Evolutionary conservation across 2,113 vertebrate genomes (phyloP), one percentile per base, ranked within the genome.

Genomic region (Lasiurus borealis): DNA sequence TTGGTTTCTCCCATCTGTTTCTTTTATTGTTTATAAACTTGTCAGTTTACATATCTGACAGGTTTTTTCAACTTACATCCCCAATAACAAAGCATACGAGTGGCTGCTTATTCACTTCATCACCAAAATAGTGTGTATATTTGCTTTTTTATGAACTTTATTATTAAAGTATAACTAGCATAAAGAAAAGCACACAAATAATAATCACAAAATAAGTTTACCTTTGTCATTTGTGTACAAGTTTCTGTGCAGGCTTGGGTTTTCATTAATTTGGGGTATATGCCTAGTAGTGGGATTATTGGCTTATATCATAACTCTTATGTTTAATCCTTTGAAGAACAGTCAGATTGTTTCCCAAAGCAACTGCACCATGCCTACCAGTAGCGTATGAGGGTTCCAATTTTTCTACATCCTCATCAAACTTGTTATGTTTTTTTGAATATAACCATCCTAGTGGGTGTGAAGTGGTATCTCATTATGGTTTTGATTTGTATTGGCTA

Each of bases 1-100:
- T 40, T 40, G 40, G 40, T 40, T 40, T 50, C 13, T 50, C 48
- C 48, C 21, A 16, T 89, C 13, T 72, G 27, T 89, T 13, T 85
- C 52, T 92, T 82, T 90, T 72, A 71, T 57, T 78, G 40, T 77
- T 75, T 82, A 85, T 95, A 78, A 95, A 73, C 25, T 52, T 85
- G 13, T 52, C 9, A 85, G 3, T 77, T 81, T 88, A 81, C 8
- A 62, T 62, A 57, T 13, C 12, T 52, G 34, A 64, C n/a, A 73
- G 40, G 14, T 48, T 85, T 93, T 94, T 66, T 68, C 21, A 90
- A 57, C 25, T 94, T 92, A 34, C 0, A 82, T 85, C 14, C 15
- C 40, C 25, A 78, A 8, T 71, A 85, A 91, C 19, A 82, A 84
- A 80, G 54, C 81, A 6, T 62, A 36, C 62, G 85, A 87, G 16